Base-by-base conservation (phyloP, 2,797 vertebrate species). In the Pangasius mekongensis region DNA sequence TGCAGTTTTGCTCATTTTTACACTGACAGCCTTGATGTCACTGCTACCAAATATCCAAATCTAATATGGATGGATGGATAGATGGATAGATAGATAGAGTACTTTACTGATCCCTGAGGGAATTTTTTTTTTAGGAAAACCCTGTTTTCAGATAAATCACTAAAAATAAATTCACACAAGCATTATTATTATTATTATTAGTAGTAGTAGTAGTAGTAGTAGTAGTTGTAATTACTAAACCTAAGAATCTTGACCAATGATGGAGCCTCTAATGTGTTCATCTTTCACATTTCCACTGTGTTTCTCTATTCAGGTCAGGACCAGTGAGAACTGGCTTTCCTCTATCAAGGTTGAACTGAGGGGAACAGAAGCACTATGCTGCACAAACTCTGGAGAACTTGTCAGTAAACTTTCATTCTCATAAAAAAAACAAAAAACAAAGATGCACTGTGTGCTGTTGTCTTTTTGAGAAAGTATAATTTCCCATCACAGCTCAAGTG, bases 251-350 rank as follows among this genome's bases (percentile, higher is more conserved):
- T 71, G 69, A 71, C 18, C 36, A 71, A 0, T 73, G 39, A 73
- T 39, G 24, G 71, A 73, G 5, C 27, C 3, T 54, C n/a, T 78
- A 20, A 54, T 56, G 10, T 56, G 76, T 33, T 56, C 76, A 33
- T 56, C 8, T 78, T 54, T 56, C 3, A 52, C 47, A 52, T 77
- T 77, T 54, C 49, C 16, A 56, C 49, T 56, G 14, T 78, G 60
- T 43, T 66, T 84, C 67, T n/a, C 73, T 56, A n/a, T 66, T 58
- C 13, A 84, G 83, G 60, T 30, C 69, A 84, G 13, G n/a, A 3
- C 67, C 52, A 27, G 3, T 56, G 49, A 82, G 77, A 80, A 33
- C 52, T 56, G 16, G 52, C 52, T 78, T 33, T 78, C n/a, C 16
- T 33, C 27, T 78, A 4, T 20, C 16, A 56, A 56, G 76, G n/a